Percentiles rank a stretch among this genome's conserved stretches.
Evolutionary conservation across 2,888 invertebrate species (phyloP).

Genomic region (Drosophila infuscata): DNA sequence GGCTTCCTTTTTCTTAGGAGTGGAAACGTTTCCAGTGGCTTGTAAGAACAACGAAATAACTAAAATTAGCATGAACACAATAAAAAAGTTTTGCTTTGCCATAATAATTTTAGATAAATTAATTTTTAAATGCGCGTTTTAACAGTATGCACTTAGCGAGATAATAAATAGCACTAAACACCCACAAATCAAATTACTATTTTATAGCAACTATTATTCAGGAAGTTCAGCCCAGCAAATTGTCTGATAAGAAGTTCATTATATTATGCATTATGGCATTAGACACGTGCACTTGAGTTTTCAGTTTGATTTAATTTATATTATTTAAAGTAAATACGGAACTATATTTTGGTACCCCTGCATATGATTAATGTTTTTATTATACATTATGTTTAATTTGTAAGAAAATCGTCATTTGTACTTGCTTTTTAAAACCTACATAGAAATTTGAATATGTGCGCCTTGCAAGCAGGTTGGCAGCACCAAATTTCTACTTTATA

Average conservation of each 20-base stretch:
- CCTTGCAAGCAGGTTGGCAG: slow-evolving; percentile 33
- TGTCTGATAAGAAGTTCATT: slow-evolving; percentile 37
- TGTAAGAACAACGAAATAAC: slow-evolving; percentile 22
- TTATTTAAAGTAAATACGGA: not conserved
- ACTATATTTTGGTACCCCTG: not conserved
- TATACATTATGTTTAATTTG: not conserved
- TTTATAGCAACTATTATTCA: slow-evolving; percentile 35
- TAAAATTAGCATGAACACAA: slow-evolving; percentile 19
- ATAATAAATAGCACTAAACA: slow-evolving; percentile 29
- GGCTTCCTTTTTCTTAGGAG: slow-evolving; percentile 43
- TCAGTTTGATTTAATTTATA: slow-evolving; percentile 4
- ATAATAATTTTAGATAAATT: slow-evolving; percentile 11
- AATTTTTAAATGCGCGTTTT: slow-evolving; percentile 2
- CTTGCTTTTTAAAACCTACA: too few species aligned
- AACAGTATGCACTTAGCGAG: slow-evolving; percentile 4
- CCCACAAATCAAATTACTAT: slow-evolving; percentile 19
- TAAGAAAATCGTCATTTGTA: not conserved
- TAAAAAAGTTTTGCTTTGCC: slow-evolving; percentile 12
- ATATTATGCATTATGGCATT: slow-evolving; percentile 2
- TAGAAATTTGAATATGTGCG: slow-evolving; percentile 29
- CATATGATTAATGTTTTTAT: not conserved
- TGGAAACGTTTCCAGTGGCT: slow-evolving; percentile 6
- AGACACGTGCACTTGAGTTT: slow-evolving; percentile 35
- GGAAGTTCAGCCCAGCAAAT: slow-evolving; percentile 34
- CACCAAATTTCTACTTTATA: slow-evolving; percentile 6